Evolutionary conservation across 1,140 invertebrate species (phyloP).

Genomic region (Laodelphax striatellus): DNA sequence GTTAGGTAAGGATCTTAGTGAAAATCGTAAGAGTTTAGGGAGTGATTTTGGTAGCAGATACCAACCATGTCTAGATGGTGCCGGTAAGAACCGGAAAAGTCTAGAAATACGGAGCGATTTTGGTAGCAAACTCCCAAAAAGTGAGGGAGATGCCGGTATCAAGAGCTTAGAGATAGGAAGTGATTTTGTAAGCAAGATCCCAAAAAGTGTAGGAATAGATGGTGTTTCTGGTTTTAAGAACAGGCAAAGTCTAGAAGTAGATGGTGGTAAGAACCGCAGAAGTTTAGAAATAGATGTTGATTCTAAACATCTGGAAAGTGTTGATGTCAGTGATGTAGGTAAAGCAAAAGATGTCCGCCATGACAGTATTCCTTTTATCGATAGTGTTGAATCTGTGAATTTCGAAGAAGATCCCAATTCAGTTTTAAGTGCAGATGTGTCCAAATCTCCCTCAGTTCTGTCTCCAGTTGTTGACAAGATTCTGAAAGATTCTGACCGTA

Average conservation of each 20-base stretch:
- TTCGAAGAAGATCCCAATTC: neutral
- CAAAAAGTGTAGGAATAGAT: neutral
- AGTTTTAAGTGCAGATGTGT: no score
- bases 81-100: constrained; percentile 1
- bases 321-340: constrained; percentile 26
- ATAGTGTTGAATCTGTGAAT: neutral
- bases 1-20: constrained; percentile 12
- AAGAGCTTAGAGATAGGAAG: no score
- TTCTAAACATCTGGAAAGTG: neutral
- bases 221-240: constrained; percentile 5
- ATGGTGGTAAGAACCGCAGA: neutral
- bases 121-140: neutral
- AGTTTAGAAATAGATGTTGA: neutral
- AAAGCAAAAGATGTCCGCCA: constrained; percentile 6
- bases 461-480: no score
- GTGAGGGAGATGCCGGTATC: no score
- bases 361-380: neutral
- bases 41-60: neutral
- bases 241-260: neutral
- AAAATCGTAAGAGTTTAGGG: constrained; percentile 1
- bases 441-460: no score
- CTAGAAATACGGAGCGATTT: neutral
- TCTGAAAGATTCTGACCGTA: no score
- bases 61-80: neutral
- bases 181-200: constrained; percentile 1